phyloP scores from a whole-genome alignment of 2,888 invertebrate genomes.

The Steinernema carpocapsae region DNA sequence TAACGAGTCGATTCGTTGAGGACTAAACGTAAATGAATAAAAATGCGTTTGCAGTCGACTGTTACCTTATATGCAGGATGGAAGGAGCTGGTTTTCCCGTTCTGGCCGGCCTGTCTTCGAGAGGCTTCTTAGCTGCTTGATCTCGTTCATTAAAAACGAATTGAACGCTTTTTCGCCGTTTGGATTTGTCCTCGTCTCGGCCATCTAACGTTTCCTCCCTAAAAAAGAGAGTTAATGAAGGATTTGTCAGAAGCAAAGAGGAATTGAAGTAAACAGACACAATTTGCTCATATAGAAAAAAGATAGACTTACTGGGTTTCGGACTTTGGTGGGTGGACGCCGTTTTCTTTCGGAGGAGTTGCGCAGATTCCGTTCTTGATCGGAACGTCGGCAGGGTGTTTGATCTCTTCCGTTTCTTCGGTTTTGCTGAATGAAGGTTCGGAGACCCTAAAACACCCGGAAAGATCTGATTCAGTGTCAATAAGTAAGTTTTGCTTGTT shows the following conservation, averaged over 20 bases:
- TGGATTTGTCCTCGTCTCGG: neutral
- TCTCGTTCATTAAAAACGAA: neutral
- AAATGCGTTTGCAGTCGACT: neutral
- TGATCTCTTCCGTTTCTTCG: neutral
- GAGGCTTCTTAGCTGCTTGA: neutral
- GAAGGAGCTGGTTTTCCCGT: conserved; percentile 3
- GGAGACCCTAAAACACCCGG: too few relatives aligned
- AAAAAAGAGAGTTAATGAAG: neutral
- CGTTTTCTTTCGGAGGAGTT: neutral
- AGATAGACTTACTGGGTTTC: too few relatives aligned
- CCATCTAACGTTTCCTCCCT: neutral
- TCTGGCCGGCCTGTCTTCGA: neutral
- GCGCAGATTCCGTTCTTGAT: conserved; percentile 1
- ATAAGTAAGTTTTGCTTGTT: too few relatives aligned
- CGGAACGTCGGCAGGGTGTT: neutral
- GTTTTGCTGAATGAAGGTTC: too few relatives aligned
- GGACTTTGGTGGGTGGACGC: neutral
- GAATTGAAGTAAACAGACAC: too few relatives aligned
- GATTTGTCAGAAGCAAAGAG: neutral
- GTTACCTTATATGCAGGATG: conserved; percentile 13
- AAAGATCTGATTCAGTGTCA: too few relatives aligned
- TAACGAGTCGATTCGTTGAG: conserved; percentile 14
- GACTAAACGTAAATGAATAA: neutral
- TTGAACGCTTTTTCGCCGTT: conserved; percentile 24
- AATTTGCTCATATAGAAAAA: too few relatives aligned